phyloP scores from a whole-genome alignment of 1,140 invertebrate genomes.

The Drosophila punjabiensis region DNA sequence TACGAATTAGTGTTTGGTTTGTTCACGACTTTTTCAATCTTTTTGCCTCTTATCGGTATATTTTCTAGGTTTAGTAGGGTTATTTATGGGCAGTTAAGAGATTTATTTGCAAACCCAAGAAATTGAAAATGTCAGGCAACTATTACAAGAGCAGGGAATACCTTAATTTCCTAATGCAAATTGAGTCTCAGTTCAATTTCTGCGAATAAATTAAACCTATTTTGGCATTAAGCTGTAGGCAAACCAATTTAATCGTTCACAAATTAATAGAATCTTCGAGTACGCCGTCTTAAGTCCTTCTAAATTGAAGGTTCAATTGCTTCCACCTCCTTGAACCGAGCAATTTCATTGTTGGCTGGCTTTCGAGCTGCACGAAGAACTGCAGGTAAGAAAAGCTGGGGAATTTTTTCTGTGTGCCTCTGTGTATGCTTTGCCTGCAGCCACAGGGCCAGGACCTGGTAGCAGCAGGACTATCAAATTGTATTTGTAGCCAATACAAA shows the following conservation, averaged over 20 bases:
- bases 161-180: neutral
- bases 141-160: neutral
- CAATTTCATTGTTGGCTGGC: conserved; percentile 29
- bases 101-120: neutral
- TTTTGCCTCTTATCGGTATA: neutral
- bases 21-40: conserved; percentile 10
- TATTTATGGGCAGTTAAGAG: conserved; percentile 1
- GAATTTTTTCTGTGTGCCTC: conserved; percentile 64
- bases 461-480: conserved; percentile 73
- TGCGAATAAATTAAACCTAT: neutral
- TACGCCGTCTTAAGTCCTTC: neutral
- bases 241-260: conserved; percentile 4
- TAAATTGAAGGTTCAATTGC: conserved; percentile 26
- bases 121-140: neutral
- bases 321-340: conserved; percentile 32
- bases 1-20: conserved; percentile 11
- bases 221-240: neutral
- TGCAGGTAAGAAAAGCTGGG: conserved; percentile 14
- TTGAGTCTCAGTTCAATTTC: neutral
- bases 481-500: conserved; percentile 83
- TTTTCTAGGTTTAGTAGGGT: neutral
- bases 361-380: conserved; percentile 6
- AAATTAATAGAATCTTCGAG: conserved; percentile 6
- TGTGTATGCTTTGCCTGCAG: conserved; percentile 71
- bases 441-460: conserved; percentile 15